Percentiles rank a stretch among this genome's conserved stretches.
phyloP scores from a whole-genome alignment of 2,888 invertebrate genomes.

The Nephrotoma appendiculata region DNA sequence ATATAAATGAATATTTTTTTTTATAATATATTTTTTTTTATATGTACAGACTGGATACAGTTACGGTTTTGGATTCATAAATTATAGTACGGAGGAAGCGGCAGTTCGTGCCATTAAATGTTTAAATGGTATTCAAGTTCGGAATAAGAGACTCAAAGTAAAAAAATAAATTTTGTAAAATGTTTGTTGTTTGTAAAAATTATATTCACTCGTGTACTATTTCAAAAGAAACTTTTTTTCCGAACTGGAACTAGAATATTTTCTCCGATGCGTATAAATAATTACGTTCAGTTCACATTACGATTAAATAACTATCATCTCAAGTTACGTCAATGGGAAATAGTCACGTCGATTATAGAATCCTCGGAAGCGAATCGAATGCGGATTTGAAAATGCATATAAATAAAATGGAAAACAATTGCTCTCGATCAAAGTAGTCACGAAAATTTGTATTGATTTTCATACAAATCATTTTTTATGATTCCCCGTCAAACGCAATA shows the following conservation, averaged over 20 bases:
- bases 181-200: background rate
- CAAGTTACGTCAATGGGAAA: no score
- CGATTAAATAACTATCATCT: no score
- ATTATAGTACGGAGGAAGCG: slow-evolving; percentile 73
- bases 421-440: no score
- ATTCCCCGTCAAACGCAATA: no score
- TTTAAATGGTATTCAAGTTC: slow-evolving; percentile 74
- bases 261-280: no score
- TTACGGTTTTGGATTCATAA: slow-evolving; percentile 92
- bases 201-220: background rate
- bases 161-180: background rate
- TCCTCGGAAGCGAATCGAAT: no score
- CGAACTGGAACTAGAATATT: background rate
- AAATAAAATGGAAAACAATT: no score
- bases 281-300: no score
- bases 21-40: slow-evolving; percentile 8
- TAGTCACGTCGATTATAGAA: no score
- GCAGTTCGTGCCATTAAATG: slow-evolving; percentile 74
- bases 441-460: no score
- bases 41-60: slow-evolving; percentile 75
- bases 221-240: background rate
- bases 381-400: no score
- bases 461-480: no score
- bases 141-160: slow-evolving; percentile 84
- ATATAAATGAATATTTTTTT: slow-evolving; percentile 4